Evolutionary conservation across 2,113 vertebrate genomes (phyloP).

Genomic region (Leptocoma aspasia): DNA sequence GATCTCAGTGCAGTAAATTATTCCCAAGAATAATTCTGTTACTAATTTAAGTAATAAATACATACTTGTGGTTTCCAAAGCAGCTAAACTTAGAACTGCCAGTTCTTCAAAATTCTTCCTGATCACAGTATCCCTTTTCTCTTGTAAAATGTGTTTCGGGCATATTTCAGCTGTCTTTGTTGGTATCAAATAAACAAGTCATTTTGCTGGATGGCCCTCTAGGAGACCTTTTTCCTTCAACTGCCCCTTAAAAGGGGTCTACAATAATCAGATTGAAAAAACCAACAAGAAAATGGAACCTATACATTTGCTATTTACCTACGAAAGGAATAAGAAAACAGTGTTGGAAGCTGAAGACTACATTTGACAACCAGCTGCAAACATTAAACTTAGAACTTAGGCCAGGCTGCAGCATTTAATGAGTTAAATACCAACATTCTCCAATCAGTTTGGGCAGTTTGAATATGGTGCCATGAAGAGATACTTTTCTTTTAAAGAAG

Average conservation of each 20-base stretch:
- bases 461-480: background rate
- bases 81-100: background rate
- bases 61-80: background rate
- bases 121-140: background rate
- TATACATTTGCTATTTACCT: background rate
- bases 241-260: background rate
- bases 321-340: background rate
- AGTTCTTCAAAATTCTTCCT: background rate
- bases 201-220: background rate
- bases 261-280: background rate
- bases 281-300: background rate
- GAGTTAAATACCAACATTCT: background rate
- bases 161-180: background rate
- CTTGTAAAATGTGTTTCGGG: background rate
- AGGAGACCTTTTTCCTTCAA: background rate
- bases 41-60: background rate
- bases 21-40: background rate
- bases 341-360: background rate
- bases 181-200: background rate
- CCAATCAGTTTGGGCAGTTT: background rate
- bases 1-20: background rate
- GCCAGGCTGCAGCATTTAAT: background rate
- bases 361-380: background rate
- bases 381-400: background rate
- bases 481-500: background rate